These are phyloP conservation scores for Alcedo atthis DNA, from an alignment of 2,797 vertebrate species.

Conservation along the genomic window DNA sequence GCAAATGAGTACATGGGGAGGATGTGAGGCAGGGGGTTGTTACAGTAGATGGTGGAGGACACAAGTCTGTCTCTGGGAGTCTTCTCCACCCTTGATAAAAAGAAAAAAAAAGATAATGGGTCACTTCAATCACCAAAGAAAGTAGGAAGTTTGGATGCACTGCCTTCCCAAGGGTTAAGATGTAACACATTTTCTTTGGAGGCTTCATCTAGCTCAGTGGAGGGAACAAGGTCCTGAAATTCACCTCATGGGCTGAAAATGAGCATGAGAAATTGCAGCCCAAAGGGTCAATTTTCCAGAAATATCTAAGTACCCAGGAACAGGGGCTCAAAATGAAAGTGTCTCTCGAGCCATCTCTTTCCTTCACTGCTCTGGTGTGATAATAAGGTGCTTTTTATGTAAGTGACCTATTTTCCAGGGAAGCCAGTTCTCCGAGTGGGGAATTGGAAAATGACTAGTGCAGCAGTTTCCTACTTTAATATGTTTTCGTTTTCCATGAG, in stretches of 20 bases:
- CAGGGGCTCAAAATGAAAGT: slow-evolving; percentile 30
- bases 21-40: neutral
- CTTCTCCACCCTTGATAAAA: neutral
- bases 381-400: slow-evolving; percentile 78
- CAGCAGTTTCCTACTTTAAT: slow-evolving; percentile 73
- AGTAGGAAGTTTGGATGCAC: neutral
- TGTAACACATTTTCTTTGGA: neutral
- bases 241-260: slow-evolving; percentile 23
- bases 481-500: slow-evolving; percentile 59
- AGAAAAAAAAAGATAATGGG: neutral
- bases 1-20: neutral
- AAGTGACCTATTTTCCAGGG: slow-evolving; percentile 78
- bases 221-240: neutral
- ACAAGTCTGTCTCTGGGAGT: neutral
- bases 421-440: slow-evolving; percentile 64
- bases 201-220: neutral
- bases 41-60: neutral
- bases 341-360: slow-evolving; percentile 59
- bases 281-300: slow-evolving; percentile 72
- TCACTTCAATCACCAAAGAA: fast-evolving
- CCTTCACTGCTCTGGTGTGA: slow-evolving; percentile 48
- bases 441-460: slow-evolving; percentile 74
- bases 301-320: slow-evolving; percentile 58
- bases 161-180: slow-evolving; percentile 4
- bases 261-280: slow-evolving; percentile 65